phyloP scores from a whole-genome alignment of 2,888 invertebrate genomes.

The Drosophila rellima region DNA sequence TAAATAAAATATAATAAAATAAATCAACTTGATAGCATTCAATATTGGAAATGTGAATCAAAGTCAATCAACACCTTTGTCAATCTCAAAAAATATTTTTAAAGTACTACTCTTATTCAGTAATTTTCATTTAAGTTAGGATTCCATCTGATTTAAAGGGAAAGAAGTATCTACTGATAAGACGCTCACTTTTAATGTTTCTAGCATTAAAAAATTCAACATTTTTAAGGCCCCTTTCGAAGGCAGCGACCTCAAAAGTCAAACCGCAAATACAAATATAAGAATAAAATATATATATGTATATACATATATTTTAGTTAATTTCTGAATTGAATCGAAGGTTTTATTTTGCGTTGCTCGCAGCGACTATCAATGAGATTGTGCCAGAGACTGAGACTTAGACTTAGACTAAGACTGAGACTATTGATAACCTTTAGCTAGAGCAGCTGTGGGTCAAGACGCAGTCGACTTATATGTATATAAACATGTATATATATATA shows the following conservation, averaged over 20 bases:
- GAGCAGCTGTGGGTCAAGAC: slow-evolving; percentile 26
- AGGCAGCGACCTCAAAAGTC: slow-evolving; percentile 14
- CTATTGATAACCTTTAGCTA: slow-evolving; percentile 46
- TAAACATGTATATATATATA: not conserved
- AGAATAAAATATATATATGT: not conserved
- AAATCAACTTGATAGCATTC: too few relatives aligned
- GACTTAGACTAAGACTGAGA: not conserved
- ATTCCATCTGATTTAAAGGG: not conserved
- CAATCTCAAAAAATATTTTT: too few relatives aligned
- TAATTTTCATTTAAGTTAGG: too few relatives aligned
- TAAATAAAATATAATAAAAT: too few relatives aligned
- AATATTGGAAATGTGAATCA: too few relatives aligned
- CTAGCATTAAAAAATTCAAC: not conserved
- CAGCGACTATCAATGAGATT: slow-evolving; percentile 33
- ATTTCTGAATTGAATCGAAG: slow-evolving; percentile 24
- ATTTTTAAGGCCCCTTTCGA: slow-evolving; percentile 5
- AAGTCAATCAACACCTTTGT: too few relatives aligned
- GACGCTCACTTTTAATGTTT: not conserved
- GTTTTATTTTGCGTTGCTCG: slow-evolving; percentile 17
- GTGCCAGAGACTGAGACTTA: not conserved
- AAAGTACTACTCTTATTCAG: too few relatives aligned
- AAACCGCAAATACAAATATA: not conserved
- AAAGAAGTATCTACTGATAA: not conserved
- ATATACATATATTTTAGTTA: slow-evolving; percentile 5
- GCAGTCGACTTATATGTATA: slow-evolving; percentile 9